Base-by-base conservation (phyloP, 2,888 invertebrate species). In the Chymomyza caudatula region DNA sequence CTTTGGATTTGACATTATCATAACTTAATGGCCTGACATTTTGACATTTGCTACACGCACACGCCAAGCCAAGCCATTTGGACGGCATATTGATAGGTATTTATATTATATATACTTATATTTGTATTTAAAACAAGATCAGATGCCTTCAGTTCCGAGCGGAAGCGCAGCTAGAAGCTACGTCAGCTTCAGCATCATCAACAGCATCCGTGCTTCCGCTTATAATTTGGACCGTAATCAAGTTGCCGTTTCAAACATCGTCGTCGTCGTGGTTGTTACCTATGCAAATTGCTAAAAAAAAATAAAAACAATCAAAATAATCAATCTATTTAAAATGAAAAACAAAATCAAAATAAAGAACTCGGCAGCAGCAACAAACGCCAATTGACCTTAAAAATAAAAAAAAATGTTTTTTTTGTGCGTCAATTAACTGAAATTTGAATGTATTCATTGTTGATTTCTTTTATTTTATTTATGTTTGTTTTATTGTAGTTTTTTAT, bases 61-160 rank as follows among this genome's bases (percentile, higher is more conserved):
- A 37, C 29, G 29, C 29, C 29, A 29, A 29, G 29, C 29, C 29
- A 29, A 29, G 8, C 29, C 29, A 25, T 25, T 37, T 37, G 29
- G 29, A 37, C 8, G 2, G 11, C 29, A 37, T 37, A 37, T 37
- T 37, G 29, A 37, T 37, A 37, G 8, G 29, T 37, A 11, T 11
- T 37, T 37, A 37, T 37, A 37, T n/a, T n/a, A n/a, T n/a, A n/a
- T n/a, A n/a, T n/a, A n/a, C n/a, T n/a, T 44, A 13, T 17, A 6
- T 17, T 17, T 69, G 67, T 62, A 73, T 81, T 73, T 73, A 84
- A 37, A 81, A 81, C 75, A 77, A 84, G 84, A 84, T 81, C 80
- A 77, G 60, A 70, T 63, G 83, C 63, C 63, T 42, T 51, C 65
- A 73, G 29, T 37, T 37, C 29, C 11, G 71, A 71, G 67, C 84